Base-by-base conservation (phyloP, 2,888 invertebrate genomes). In the Brenthis hecate region DNA sequence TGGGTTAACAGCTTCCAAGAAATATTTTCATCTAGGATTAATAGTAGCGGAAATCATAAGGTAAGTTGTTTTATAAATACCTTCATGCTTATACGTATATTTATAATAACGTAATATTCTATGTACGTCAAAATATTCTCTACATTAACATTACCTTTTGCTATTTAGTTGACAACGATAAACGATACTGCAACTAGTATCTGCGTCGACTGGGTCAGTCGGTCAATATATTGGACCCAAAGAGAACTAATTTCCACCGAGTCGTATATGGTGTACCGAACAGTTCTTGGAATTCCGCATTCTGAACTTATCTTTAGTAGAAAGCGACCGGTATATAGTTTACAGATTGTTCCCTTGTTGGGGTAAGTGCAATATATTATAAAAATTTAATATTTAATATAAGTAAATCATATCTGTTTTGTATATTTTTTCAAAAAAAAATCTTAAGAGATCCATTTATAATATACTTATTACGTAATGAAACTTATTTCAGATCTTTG, bases 121-220 rank as follows among this genome's bases (percentile, higher is more conserved):
- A 28, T 28, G 28, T 28, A 53, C n/a, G 16, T 53, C 51, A 53
- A 16, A 8, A 53, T 3, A 16, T 4, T 32, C 13, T 51, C 13
- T 43, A 43, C 11, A n/a, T 51, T 11, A 63, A n/a, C 13, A 11
- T 51, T 16, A 54, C 3, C 16, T 60, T 48, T 13, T 28, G 3
- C 6, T 28, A 23, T 58, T 36, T 76, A 93, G 93, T 76, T 93
- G 64, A 84, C 85, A 57, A 91, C 93, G 19, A 91, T 91, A 36
- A 93, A 92, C 71, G 91, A 88, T 3, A 85, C 91, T 14, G 92
- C 91, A 3, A 87, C 94, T 13, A 95, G 96, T 70, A 86, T 98
- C 36, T 95, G 96, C 2, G 93, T 97, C 0, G 98, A 99, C 86
- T 99, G 98, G 98, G 94, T 98, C 56, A 95, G 96, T 61, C 94